phyloP scores from a whole-genome alignment of 2,888 invertebrate species.

The Colletes collaris region DNA sequence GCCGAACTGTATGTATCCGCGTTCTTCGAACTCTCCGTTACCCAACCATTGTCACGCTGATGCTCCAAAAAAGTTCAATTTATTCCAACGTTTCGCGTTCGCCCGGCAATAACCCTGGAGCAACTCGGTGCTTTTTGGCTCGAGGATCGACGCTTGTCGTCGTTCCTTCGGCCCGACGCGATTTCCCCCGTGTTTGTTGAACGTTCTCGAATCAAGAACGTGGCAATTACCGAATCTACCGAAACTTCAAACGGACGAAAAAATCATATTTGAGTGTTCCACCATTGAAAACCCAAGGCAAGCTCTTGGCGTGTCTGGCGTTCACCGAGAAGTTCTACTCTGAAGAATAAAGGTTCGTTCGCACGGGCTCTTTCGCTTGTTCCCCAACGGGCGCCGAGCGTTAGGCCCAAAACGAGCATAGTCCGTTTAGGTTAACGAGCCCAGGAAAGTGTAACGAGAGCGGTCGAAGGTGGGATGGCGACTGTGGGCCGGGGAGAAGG shows the following conservation, averaged over 20 bases:
- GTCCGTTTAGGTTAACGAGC: conserved; percentile 16
- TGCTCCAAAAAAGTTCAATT: conserved; percentile 38
- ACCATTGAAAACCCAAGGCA: too few relatives aligned
- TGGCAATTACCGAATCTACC: too few relatives aligned
- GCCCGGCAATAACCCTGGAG: conserved; percentile 33
- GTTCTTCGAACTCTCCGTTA: conserved; percentile 61
- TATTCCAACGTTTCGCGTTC: conserved; percentile 19
- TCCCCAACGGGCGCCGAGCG: neutral
- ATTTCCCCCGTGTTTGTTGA: too few relatives aligned
- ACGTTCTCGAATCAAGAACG: too few relatives aligned
- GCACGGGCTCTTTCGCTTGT: too few relatives aligned
- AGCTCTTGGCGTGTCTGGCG: too few relatives aligned
- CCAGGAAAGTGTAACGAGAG: conserved; percentile 52
- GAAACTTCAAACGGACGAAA: too few relatives aligned
- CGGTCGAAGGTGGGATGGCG: conserved; percentile 30
- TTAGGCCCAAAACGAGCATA: neutral
- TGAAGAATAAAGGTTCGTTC: too few relatives aligned
- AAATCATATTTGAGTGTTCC: too few relatives aligned
- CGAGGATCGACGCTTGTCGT: neutral
- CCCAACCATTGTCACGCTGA: conserved; percentile 56
- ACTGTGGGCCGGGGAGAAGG: neutral
- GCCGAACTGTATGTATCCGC: conserved; percentile 61
- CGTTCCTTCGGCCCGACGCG: too few relatives aligned
- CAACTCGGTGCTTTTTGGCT: conserved; percentile 18
- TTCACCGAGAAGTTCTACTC: too few relatives aligned